Evolutionary conservation across 2,797 vertebrate species (phyloP).

Genomic region (Clamator glandarius): DNA sequence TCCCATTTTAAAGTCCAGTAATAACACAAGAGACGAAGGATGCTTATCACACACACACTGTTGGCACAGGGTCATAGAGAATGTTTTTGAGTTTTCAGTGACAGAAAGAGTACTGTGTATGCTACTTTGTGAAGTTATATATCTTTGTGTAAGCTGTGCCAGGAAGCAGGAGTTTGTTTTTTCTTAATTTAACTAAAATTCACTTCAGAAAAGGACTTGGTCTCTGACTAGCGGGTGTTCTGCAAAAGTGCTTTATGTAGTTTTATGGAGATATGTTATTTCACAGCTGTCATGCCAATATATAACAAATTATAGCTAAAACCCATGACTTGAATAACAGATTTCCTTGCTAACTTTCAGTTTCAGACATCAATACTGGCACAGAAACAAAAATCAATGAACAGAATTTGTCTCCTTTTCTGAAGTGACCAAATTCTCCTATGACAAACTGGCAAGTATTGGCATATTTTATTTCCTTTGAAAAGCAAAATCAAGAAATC

Average conservation of each 20-base stretch:
- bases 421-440: neutral
- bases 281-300: neutral
- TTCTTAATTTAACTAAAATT: neutral
- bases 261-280: neutral
- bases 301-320: neutral
- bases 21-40: neutral
- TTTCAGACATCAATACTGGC: neutral
- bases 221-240: neutral
- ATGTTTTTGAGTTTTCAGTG: neutral
- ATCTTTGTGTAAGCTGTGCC: neutral
- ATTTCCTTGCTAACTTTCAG: neutral
- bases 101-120: neutral
- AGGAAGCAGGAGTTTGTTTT: neutral
- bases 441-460: neutral
- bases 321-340: neutral
- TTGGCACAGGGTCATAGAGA: neutral
- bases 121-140: neutral
- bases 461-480: neutral
- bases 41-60: neutral
- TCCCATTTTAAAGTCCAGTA: neutral
- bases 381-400: neutral
- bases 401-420: neutral
- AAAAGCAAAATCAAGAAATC: neutral
- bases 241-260: neutral
- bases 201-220: neutral